phyloP scores from a whole-genome alignment of 2,797 vertebrate species.

The Echeneis naucrates region DNA sequence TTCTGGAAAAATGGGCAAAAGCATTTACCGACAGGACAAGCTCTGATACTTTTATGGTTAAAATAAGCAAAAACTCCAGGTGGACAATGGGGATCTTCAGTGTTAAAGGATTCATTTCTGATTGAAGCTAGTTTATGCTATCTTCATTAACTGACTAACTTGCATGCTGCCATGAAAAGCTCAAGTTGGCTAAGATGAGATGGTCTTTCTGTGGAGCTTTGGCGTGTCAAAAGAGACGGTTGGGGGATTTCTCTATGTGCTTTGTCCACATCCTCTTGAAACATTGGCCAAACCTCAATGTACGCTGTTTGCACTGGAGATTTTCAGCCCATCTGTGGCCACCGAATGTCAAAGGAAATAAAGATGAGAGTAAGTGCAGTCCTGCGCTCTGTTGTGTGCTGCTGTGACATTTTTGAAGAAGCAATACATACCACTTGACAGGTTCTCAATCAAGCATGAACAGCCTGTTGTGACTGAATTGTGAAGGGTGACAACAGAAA shows the following conservation, averaged over 20 bases:
- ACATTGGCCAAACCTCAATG: slow-evolving; percentile 34
- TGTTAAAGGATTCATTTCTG: too few species aligned
- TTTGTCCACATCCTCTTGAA: slow-evolving; percentile 47
- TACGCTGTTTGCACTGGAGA: slow-evolving; percentile 34
- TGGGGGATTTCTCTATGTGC: slow-evolving; percentile 46
- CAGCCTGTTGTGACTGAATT: slow-evolving; percentile 6
- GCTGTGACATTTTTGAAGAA: slow-evolving; percentile 2
- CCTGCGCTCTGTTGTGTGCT: slow-evolving; percentile 3
- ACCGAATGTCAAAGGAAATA: slow-evolving; percentile 31
- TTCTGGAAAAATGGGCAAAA: too few species aligned
- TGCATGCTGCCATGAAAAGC: background rate
- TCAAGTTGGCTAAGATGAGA: slow-evolving; percentile 12
- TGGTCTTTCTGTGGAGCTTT: slow-evolving; percentile 4
- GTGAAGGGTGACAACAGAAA: background rate
- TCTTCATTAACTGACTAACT: background rate
- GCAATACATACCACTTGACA: background rate
- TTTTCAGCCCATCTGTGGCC: slow-evolving; percentile 50
- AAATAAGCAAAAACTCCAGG: too few species aligned
- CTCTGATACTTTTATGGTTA: too few species aligned
- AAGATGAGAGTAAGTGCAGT: slow-evolving; percentile 10
- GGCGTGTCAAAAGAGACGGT: slow-evolving; percentile 14
- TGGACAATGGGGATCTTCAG: too few species aligned
- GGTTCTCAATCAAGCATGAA: background rate
- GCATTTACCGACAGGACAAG: too few species aligned
- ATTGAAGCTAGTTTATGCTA: background rate